Conservation (phyloP, 2,888 invertebrate species). For the Sussaba pulchella region DNA sequence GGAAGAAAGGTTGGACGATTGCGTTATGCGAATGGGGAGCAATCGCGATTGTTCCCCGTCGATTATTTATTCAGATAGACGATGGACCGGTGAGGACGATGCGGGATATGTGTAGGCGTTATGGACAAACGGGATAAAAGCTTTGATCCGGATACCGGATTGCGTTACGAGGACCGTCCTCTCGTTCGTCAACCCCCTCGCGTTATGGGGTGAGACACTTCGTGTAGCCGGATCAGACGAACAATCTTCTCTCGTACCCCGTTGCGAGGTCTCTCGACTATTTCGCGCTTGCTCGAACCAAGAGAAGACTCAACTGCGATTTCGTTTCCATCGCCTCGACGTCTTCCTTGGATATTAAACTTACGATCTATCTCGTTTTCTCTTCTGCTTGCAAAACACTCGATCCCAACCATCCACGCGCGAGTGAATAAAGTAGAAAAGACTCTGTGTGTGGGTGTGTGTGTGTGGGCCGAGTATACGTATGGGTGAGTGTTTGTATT, state of each 20-base stretch:
- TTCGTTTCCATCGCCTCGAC: constrained; percentile 8
- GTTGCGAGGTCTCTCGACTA: constrained; percentile 15
- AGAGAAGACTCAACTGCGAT: constrained; percentile 20
- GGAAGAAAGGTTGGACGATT: constrained; percentile 30
- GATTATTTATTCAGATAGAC: constrained; percentile 78
- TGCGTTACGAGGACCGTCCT: constrained; percentile 38
- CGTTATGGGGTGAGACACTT: constrained; percentile 27
- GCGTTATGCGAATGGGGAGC: constrained; percentile 20
- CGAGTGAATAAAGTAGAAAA: constrained; percentile 33
- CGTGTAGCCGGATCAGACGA: constrained; percentile 35
- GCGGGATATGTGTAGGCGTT: constrained; percentile 44
- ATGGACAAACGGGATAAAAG: constrained; percentile 46
- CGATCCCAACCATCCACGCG: constrained; percentile 44
- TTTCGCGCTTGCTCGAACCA: constrained; percentile 51
- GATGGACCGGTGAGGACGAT: constrained; percentile 22
- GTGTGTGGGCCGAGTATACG: constrained; percentile 1
- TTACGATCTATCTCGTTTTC: constrained; percentile 39
- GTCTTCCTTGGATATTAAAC: constrained; percentile 51
- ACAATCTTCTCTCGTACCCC: constrained; percentile 15
- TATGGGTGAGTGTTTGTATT: constrained; percentile 19
- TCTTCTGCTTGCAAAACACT: constrained; percentile 40
- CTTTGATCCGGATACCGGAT: constrained; percentile 55
- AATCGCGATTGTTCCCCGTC: constrained; percentile 71
- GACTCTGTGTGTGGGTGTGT: constrained; percentile 17
- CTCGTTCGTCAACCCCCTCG: constrained; percentile 17